These are phyloP conservation scores for Lontra canadensis DNA, from an alignment of 2,113 vertebrate species.

Conservation along the genomic window DNA sequence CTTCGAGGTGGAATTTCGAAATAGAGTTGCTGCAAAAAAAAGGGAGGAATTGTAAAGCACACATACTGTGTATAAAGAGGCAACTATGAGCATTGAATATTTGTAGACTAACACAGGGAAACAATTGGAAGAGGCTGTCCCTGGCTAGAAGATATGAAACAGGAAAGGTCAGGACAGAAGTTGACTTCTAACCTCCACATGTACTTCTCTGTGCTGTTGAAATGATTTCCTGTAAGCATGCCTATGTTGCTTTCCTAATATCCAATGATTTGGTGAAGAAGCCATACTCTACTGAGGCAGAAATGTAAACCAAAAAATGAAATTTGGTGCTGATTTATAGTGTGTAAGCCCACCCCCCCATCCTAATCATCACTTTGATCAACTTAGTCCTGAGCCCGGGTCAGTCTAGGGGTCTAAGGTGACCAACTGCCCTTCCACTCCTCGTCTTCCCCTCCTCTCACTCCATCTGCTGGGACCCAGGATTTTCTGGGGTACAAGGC, in stretches of 20 bases:
- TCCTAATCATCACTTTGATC: background rate
- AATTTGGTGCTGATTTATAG: background rate
- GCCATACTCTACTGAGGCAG: background rate
- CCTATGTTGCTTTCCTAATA: background rate
- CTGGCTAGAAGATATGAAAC: background rate
- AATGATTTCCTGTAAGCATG: background rate
- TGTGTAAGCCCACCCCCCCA: background rate
- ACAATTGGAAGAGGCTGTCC: rapidly evolving
- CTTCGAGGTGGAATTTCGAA: background rate
- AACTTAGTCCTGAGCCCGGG: background rate
- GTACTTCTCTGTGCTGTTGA: background rate
- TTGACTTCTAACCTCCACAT: background rate
- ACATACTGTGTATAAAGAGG: background rate
- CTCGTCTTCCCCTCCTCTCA: background rate
- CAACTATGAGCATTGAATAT: background rate
- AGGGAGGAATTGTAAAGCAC: background rate
- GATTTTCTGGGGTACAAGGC: background rate
- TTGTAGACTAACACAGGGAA: background rate
- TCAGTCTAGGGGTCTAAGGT: background rate
- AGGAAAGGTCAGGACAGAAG: background rate
- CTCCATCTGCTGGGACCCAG: background rate
- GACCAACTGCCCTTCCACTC: background rate
- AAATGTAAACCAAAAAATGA: background rate
- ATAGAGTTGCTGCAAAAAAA: background rate
- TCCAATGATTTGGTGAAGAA: background rate